Conservation (phyloP, 2,113 vertebrate genomes). For the Daubentonia madagascariensis region DNA sequence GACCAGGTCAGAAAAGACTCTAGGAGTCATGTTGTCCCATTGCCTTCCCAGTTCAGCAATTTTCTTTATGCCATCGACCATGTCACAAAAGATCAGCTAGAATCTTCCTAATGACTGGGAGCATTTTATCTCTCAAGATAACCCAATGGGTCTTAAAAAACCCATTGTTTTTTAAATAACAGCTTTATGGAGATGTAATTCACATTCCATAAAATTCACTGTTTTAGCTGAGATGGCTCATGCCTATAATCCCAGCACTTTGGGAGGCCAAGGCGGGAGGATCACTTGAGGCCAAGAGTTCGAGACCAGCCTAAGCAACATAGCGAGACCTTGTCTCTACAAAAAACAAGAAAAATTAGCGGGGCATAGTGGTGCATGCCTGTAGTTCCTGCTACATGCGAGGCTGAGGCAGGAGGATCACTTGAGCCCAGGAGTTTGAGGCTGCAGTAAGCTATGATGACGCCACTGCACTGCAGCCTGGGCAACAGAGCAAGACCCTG, state of each 20-base stretch:
- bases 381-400: no score
- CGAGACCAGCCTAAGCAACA: not conserved
- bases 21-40: not conserved
- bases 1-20: not conserved
- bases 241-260: not conserved
- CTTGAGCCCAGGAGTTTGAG: no score
- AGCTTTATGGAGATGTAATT: not conserved
- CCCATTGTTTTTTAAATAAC: not conserved
- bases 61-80: not conserved
- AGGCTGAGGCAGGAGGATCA: no score
- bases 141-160: no score
- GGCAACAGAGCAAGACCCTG: not conserved
- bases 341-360: no score
- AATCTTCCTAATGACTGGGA: not conserved
- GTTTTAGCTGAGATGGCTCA: not conserved
- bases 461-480: not conserved
- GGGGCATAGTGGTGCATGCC: no score
- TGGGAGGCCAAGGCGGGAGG: no score
- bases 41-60: not conserved
- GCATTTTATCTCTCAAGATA: not conserved
- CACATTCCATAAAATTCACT: not conserved
- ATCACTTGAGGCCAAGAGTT: no score
- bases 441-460: no score
- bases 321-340: not conserved
- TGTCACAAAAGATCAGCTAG: not conserved